Evolutionary conservation across 2,113 vertebrate genomes (phyloP).

Genomic region (Takifugu flavidus): DNA sequence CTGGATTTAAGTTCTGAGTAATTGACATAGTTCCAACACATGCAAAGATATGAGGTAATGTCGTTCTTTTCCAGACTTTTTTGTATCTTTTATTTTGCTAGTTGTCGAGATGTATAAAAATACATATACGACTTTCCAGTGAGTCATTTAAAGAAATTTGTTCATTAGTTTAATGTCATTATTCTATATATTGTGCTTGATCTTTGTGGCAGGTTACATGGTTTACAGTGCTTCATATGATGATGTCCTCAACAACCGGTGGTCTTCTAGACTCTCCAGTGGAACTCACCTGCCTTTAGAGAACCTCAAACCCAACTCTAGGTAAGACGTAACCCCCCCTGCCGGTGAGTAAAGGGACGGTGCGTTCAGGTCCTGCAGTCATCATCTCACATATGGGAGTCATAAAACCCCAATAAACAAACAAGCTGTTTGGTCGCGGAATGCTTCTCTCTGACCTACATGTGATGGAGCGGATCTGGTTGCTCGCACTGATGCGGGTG

Average conservation of each 20-base stretch:
- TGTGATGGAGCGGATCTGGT: conserved; percentile 11
- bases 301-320: conserved; percentile 97
- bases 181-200: background rate
- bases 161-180: no score
- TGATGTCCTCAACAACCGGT: conserved; percentile 91
- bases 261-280: conserved; percentile 81
- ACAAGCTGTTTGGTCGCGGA: conserved; percentile 9
- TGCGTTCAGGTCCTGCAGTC: conserved; percentile 3
- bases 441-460: conserved; percentile 8
- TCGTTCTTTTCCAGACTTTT: background rate
- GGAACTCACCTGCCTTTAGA: conserved; percentile 89
- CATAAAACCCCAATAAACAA: conserved; percentile 13
- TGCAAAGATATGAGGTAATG: background rate
- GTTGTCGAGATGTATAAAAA: no score
- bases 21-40: background rate
- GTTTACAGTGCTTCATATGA: conserved; percentile 96
- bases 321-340: conserved; percentile 67
- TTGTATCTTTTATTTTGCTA: background rate
- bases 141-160: no score
- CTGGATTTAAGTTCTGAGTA: background rate
- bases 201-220: conserved; percentile 82
- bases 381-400: conserved; percentile 13
- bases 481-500: conserved; percentile 3
- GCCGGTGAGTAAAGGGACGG: background rate
- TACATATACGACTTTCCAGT: no score